Base-by-base conservation (phyloP, 2,888 invertebrate species). In the Lasioglossum figueresi region DNA sequence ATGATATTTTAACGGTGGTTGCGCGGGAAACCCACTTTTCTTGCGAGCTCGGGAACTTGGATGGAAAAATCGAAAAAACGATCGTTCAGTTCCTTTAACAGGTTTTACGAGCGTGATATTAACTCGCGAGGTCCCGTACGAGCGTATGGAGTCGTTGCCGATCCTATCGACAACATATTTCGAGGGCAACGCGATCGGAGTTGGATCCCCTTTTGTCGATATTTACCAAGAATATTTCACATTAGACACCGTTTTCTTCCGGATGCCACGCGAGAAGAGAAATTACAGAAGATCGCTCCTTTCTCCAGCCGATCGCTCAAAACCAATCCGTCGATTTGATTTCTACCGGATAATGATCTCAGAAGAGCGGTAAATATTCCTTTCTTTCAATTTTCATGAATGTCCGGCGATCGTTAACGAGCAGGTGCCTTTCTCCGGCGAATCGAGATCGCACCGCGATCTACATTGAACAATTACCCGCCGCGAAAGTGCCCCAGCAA, bases 301-400 rank as follows among this genome's bases (percentile, higher is more conserved):
- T 63, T 63, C 63, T 63, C 63, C 82, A 52, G 45, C 45, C 31
- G 19, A 40, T 73, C 66, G 63, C 52, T 68, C 56, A 73, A 79
- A 59, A 73, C 66, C 31, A 59, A 27, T 59, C 10, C 0, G 56
- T 10, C 27, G 27, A 59, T 59, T 27, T 14, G 59, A 59, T 59
- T 59, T 59, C 27, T 12, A 59, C 14, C 59, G 59, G 59, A 27
- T 59, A 59, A 27, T 5, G n/a, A n/a, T 14, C 27, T 59, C 59
- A 3, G 12, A n/a, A 12, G n/a, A 12, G 56, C 56, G 27, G 59
- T 59, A 59, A 59, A 59, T 59, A 59, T 52, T 52, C 23, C 52
- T 12, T 59, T 59, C 59, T 59, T 59, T 59, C 27, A 59, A 59
- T 59, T 59, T 27, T 10, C 59, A 14, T 14, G 14, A 59, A 59